These are phyloP conservation scores for Nemotelus pantherinus DNA, from an alignment of 2,888 invertebrate species.

Conservation along the genomic window DNA sequence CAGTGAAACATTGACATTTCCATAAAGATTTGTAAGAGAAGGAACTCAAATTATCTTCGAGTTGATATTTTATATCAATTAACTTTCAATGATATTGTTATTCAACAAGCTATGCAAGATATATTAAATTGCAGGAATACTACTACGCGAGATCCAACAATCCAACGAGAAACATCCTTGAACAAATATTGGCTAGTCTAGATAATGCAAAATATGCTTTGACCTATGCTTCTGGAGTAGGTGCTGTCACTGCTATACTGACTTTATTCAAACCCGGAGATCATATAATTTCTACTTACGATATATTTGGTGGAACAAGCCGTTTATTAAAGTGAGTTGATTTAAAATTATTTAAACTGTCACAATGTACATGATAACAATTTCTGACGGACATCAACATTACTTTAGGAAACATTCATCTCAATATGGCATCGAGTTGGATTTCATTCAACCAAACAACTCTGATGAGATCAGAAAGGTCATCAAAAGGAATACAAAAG, in stretches of 20 bases:
- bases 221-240: conserved; percentile 90
- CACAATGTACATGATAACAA: too few species aligned
- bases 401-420: conserved; percentile 69
- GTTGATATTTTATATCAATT: too few species aligned
- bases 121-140: conserved; percentile 71
- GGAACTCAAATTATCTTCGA: too few species aligned
- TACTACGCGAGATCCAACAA: conserved; percentile 95
- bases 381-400: neutral
- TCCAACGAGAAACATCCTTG: conserved; percentile 88
- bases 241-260: conserved; percentile 80
- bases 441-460: conserved; percentile 82
- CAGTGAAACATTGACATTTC: too few species aligned
- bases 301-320: conserved; percentile 94
- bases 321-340: conserved; percentile 73
- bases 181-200: conserved; percentile 87
- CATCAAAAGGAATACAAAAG: conserved; percentile 84
- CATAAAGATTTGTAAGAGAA: too few species aligned
- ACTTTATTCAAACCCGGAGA: conserved; percentile 85
- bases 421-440: conserved; percentile 77
- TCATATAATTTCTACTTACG: conserved; percentile 89
- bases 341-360: neutral
- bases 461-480: conserved; percentile 72
- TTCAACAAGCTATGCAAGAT: too few species aligned
- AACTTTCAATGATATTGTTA: too few species aligned
- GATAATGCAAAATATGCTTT: conserved; percentile 88